These are phyloP conservation scores for Notiomystis cincta DNA, from an alignment of 2,113 vertebrate species.

Conservation along the genomic window DNA sequence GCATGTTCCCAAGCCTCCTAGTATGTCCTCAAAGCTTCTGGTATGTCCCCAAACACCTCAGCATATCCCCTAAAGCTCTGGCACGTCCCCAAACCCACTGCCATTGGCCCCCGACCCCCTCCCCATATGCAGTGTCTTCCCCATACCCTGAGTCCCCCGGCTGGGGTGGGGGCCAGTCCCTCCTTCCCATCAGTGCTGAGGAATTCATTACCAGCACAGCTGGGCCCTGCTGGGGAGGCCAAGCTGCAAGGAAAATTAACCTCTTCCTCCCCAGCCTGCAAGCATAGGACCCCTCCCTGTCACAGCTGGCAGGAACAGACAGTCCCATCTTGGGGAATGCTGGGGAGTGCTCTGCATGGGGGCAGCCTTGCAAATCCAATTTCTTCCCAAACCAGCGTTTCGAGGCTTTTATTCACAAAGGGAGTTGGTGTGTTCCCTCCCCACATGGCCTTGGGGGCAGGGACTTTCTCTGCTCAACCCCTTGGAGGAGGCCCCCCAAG, in stretches of 20 bases:
- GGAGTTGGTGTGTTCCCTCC: not conserved
- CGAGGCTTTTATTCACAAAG: not conserved
- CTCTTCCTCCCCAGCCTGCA: not conserved
- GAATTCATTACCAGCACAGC: constrained; percentile 29
- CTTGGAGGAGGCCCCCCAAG: not conserved
- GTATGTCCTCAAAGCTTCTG: not conserved
- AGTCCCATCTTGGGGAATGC: not conserved
- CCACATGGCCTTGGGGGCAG: not conserved
- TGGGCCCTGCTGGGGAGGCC: constrained; percentile 25
- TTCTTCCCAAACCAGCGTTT: not conserved
- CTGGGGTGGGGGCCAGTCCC: not conserved
- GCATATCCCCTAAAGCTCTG: not conserved
- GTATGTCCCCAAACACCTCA: not conserved
- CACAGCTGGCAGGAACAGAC: not conserved
- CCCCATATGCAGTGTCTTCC: not conserved
- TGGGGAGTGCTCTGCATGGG: not conserved
- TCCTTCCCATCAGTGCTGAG: not conserved
- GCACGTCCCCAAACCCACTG: not conserved
- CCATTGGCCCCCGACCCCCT: not conserved
- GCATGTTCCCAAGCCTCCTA: not conserved
- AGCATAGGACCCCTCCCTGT: no score
- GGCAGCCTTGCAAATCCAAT: not conserved
- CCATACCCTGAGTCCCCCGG: not conserved
- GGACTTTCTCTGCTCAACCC: not conserved
- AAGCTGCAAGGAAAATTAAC: not conserved